Evolutionary conservation across 2,888 invertebrate genomes (phyloP).

Genomic region (Sphaerophoria taeniata): DNA sequence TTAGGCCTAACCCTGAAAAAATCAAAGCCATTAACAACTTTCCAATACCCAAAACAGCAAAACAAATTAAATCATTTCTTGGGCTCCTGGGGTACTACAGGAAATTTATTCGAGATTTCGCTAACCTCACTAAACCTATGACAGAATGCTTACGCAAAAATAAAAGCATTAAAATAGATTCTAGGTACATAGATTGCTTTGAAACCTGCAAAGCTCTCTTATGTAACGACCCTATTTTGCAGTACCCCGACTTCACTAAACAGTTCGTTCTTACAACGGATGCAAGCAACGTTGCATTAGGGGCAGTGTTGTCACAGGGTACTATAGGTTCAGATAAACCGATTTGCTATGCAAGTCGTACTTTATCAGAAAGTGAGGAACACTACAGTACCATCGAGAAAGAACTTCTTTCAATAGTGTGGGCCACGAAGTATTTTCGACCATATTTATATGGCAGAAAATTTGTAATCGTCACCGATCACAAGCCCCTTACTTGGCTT

Average conservation of each 20-base stretch:
- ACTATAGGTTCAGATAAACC: constrained; percentile 17
- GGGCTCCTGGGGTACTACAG: background rate
- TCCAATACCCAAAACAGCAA: background rate
- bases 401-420: too few species aligned
- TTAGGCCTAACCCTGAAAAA: background rate
- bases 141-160: constrained; percentile 2
- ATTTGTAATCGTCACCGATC: too few species aligned
- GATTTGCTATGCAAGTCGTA: background rate
- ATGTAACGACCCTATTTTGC: background rate
- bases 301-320: constrained; percentile 7
- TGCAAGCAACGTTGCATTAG: background rate
- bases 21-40: background rate
- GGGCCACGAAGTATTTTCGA: too few species aligned
- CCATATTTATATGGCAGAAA: too few species aligned
- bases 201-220: background rate
- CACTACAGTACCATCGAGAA: too few species aligned
- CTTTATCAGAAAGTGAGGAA: constrained; percentile 5
- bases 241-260: background rate
- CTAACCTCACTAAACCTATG: constrained; percentile 2
- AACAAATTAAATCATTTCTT: constrained; percentile 4
- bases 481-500: too few species aligned
- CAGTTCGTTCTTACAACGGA: background rate
- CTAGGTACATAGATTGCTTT: background rate
- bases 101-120: background rate
- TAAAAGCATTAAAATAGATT: background rate